Percentiles rank a stretch among this genome's conserved stretches.
Conservation (phyloP, 2,113 vertebrate species). For the Otocyon megalotis region DNA sequence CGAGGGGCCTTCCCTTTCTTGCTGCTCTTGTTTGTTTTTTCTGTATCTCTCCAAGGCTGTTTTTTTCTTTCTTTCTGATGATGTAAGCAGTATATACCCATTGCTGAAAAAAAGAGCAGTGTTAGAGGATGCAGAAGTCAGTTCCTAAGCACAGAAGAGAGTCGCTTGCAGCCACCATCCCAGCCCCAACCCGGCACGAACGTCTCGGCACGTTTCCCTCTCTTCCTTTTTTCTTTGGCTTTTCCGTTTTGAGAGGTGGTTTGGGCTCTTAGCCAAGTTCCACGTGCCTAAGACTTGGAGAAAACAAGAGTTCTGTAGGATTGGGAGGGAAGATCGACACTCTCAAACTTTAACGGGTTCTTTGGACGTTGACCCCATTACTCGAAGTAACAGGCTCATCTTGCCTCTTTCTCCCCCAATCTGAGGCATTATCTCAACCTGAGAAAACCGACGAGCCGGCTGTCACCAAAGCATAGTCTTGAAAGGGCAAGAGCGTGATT, state of each 20-base stretch:
- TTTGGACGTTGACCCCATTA: neutral
- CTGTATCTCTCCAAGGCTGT: neutral
- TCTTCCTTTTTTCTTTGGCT: neutral
- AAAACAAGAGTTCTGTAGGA: neutral
- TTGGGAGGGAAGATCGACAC: conserved; percentile 13
- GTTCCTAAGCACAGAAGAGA: neutral
- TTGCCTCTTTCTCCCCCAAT: neutral
- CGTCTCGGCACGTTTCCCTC: neutral
- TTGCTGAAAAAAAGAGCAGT: conserved; percentile 14
- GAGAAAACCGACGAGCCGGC: neutral
- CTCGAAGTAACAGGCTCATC: neutral
- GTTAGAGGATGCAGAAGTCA: neutral
- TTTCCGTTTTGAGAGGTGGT: neutral
- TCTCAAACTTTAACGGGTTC: neutral
- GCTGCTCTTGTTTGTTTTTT: neutral
- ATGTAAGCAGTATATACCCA: neutral
- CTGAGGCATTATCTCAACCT: neutral
- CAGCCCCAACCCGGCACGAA: neutral
- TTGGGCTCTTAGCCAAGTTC: conserved; percentile 13
- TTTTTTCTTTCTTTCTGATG: neutral
- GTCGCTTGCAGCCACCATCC: neutral
- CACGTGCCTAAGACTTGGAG: neutral
- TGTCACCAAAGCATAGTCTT: neutral
- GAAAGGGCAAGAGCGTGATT: neutral
- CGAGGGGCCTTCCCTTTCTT: neutral